These are phyloP conservation scores for Eumeta japonica DNA, from an alignment of 1,140 invertebrate genomes.

Conservation along the genomic window DNA sequence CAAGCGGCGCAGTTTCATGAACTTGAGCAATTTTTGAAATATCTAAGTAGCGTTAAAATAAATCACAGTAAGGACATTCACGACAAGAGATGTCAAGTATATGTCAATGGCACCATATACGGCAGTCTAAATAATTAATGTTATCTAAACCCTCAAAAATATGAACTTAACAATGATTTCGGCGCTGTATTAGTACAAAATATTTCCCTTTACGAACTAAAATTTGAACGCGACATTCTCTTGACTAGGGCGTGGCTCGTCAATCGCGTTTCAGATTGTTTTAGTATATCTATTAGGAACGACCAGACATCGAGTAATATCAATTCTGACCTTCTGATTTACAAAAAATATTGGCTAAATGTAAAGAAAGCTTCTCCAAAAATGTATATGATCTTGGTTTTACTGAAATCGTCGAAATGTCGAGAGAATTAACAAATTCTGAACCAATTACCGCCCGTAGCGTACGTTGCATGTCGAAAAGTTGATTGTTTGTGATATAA, in stretches of 20 bases:
- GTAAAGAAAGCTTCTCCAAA: constrained; percentile 14
- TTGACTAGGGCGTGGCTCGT: no score
- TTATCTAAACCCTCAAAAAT: constrained; percentile 12
- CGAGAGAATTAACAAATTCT: constrained; percentile 12
- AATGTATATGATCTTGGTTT: constrained; percentile 14
- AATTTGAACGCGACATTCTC: no score
- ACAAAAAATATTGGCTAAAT: constrained; percentile 9
- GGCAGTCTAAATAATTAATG: constrained; percentile 9
- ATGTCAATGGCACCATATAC: constrained; percentile 10
- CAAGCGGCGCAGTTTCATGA: constrained; percentile 15
- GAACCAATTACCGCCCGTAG: constrained; percentile 13
- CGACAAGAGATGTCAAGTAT: no score
- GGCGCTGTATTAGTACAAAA: constrained; percentile 9
- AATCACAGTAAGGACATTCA: not conserved
- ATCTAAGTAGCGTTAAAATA: constrained; percentile 12
- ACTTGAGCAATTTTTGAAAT: constrained; percentile 16
- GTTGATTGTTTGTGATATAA: no score
- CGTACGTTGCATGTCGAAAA: constrained; percentile 12
- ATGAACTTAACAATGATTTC: constrained; percentile 6
- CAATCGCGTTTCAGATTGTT: no score
- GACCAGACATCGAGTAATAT: no score
- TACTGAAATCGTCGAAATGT: constrained; percentile 15
- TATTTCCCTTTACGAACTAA: no score
- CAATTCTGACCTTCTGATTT: no score
- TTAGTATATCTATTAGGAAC: no score